A percentile compares a stretch with the other conserved stretches of the same genome.
phyloP scores from a whole-genome alignment of 2,888 invertebrate genomes.

The Callimorpha dominula region DNA sequence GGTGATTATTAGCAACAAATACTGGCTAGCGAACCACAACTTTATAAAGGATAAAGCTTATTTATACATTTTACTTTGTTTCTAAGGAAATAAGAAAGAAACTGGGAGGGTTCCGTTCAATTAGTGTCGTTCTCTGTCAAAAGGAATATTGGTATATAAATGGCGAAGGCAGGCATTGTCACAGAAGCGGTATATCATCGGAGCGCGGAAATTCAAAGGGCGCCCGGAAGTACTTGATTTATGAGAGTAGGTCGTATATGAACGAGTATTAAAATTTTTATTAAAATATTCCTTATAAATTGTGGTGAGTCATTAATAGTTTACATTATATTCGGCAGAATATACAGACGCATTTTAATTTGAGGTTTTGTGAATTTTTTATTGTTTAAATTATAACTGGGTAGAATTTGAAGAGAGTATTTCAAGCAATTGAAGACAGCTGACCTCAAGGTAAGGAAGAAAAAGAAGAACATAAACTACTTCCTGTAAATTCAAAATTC shows the following conservation, averaged over 20 bases:
- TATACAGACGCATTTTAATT: background rate
- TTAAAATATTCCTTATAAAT: slow-evolving; percentile 80
- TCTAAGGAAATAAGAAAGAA: slow-evolving; percentile 40
- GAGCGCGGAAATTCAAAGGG: slow-evolving; percentile 80
- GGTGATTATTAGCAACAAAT: background rate
- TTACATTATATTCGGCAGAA: slow-evolving; percentile 16
- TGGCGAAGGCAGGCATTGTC: slow-evolving; percentile 78
- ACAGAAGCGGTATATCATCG: slow-evolving; percentile 79
- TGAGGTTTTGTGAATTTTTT: background rate
- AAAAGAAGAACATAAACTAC: no score
- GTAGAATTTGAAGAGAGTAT: no score
- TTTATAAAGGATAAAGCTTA: background rate
- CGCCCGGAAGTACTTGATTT: slow-evolving; percentile 82
- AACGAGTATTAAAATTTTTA: slow-evolving; percentile 80
- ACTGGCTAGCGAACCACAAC: background rate
- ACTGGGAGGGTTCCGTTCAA: slow-evolving; percentile 59
- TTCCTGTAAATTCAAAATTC: no score
- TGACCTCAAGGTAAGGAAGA: no score
- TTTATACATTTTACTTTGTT: slow-evolving; percentile 4
- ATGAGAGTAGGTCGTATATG: slow-evolving; percentile 76
- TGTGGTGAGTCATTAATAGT: slow-evolving; percentile 41
- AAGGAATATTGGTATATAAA: slow-evolving; percentile 78
- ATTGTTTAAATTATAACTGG: no score
- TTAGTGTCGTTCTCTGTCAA: slow-evolving; percentile 73
- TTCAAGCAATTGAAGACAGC: no score